Percentiles rank a stretch among this genome's conserved stretches.
Conservation (phyloP, 1,140 invertebrate species). For the Ostrea denselamellosa region DNA sequence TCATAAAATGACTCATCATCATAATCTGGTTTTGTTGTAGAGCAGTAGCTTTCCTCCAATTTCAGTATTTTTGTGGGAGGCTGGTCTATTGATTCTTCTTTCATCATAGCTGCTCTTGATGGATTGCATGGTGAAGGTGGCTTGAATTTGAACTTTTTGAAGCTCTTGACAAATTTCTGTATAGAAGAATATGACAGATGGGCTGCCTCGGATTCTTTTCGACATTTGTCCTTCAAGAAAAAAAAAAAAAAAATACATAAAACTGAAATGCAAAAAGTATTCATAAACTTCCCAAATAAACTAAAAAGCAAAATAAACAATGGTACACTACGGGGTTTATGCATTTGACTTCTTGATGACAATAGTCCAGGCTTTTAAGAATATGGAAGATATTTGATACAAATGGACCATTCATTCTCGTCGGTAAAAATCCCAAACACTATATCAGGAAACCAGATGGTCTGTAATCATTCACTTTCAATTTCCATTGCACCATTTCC, state of each 20-base stretch:
- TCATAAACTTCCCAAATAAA: background rate
- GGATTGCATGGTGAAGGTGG: background rate
- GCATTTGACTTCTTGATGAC: background rate
- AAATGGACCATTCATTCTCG: background rate
- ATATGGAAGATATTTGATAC: slow-evolving; percentile 9
- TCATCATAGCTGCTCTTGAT: background rate
- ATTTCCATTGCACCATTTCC: background rate
- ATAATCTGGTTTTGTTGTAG: too few relatives aligned
- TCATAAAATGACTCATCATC: background rate
- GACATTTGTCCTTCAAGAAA: background rate
- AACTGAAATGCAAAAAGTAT: background rate
- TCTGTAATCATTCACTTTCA: background rate
- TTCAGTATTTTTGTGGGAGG: background rate
- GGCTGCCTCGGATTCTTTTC: background rate
- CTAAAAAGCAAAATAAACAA: background rate
- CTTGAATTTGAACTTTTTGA: slow-evolving; percentile 1
- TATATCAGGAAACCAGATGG: background rate
- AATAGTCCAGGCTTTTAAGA: slow-evolving; percentile 4
- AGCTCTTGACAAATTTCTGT: background rate
- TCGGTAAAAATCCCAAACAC: background rate
- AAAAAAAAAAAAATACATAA: background rate
- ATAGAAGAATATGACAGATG: background rate
- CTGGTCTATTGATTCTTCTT: background rate
- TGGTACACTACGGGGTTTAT: background rate
- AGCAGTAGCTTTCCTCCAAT: background rate